These are phyloP conservation scores for Encarsia formosa DNA, from an alignment of 2,888 invertebrate genomes.

Conservation along the genomic window DNA sequence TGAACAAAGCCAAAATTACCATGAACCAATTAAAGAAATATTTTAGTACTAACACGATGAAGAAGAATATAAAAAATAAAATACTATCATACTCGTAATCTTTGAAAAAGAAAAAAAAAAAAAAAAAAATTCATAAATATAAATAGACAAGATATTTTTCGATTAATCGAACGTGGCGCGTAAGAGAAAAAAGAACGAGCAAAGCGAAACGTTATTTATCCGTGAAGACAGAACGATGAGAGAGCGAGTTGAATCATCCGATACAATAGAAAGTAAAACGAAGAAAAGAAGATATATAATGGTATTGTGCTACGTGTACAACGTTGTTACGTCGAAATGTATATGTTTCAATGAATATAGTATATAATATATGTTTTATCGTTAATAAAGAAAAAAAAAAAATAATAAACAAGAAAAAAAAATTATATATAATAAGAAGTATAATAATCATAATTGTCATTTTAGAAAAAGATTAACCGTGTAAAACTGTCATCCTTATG, in stretches of 20 bases:
- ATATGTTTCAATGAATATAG: too few relatives aligned
- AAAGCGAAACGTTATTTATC: background rate
- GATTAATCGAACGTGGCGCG: constrained; percentile 6
- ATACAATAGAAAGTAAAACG: background rate
- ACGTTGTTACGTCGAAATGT: too few relatives aligned
- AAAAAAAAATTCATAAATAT: constrained; percentile 15
- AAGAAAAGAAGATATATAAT: constrained; percentile 2
- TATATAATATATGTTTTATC: too few relatives aligned
- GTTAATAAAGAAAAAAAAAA: too few relatives aligned
- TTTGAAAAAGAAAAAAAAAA: too few relatives aligned
- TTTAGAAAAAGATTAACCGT: too few relatives aligned
- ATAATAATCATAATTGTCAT: too few relatives aligned
- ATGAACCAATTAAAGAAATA: constrained; percentile 8
- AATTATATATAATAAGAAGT: too few relatives aligned
- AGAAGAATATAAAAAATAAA: constrained; percentile 2
- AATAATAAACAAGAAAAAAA: too few relatives aligned
- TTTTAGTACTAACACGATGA: constrained; percentile 16
- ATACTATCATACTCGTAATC: constrained; percentile 9
- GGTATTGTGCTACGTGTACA: constrained; percentile 7
- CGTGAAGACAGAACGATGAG: too few relatives aligned
- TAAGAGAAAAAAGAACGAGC: background rate
- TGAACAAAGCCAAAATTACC: background rate
- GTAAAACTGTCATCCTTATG: too few relatives aligned
- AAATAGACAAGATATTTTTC: constrained; percentile 21
- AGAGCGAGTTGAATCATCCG: background rate